Evolutionary conservation across 2,888 invertebrate genomes (phyloP).

Genomic region (Phyllotreta cruciferae): DNA sequence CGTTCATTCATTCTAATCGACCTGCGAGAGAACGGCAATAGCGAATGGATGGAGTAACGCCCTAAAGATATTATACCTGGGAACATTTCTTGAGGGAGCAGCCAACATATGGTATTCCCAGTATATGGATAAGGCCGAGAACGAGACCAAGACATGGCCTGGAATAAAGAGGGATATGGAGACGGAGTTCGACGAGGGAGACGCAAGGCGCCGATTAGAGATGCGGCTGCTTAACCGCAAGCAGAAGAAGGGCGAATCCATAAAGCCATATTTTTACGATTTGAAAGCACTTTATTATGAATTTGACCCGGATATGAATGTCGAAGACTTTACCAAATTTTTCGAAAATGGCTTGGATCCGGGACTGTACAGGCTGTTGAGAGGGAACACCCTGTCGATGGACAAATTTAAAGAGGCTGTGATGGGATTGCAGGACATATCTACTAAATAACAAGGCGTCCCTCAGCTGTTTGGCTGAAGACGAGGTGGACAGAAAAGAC

Average conservation of each 20-base stretch:
- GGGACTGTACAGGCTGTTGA: constrained; percentile 6
- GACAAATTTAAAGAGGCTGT: constrained; percentile 9
- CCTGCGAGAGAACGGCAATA: constrained; percentile 19
- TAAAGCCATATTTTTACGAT: constrained; percentile 17
- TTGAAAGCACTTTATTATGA: constrained; percentile 16
- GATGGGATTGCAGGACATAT: constrained; percentile 6
- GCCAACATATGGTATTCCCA: constrained; percentile 13
- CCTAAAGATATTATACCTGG: constrained; percentile 23
- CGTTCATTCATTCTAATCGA: constrained; percentile 13
- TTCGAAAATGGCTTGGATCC: constrained; percentile 15
- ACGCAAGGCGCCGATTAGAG: constrained; percentile 6
- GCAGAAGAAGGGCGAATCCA: constrained; percentile 5
- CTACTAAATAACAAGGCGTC: too few species aligned
- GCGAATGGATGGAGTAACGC: constrained; percentile 21
- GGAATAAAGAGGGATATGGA: constrained; percentile 2
- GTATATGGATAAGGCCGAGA: constrained; percentile 9
- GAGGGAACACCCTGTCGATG: constrained; percentile 2
- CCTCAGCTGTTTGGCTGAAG: too few species aligned
- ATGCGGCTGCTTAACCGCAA: constrained; percentile 4
- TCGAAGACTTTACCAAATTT: constrained; percentile 11
- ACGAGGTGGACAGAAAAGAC: too few species aligned
- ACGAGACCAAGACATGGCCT: constrained; percentile 2
- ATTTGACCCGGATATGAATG: constrained; percentile 8
- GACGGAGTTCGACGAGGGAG: constrained; percentile 11
- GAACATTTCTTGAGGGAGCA: constrained; percentile 24